Evolutionary conservation across 2,113 vertebrate genomes (phyloP).

Genomic region (Channa argus): DNA sequence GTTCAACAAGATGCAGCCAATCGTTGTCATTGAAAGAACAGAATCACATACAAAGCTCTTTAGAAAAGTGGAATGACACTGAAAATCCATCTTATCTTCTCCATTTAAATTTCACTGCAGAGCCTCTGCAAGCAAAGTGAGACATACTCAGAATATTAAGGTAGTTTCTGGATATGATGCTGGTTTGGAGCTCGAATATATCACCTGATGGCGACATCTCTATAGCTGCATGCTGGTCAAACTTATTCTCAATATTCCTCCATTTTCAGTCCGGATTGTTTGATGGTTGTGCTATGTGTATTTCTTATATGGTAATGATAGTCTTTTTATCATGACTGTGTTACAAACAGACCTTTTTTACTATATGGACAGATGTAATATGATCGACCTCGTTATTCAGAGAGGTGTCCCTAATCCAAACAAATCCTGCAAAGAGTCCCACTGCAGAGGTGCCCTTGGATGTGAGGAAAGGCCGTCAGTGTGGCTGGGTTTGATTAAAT

Average conservation of each 20-base stretch:
- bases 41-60: conserved; percentile 67
- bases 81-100: conserved; percentile 73
- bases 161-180: conserved; percentile 54
- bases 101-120: conserved; percentile 76
- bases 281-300: conserved; percentile 9
- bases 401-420: conserved; percentile 49
- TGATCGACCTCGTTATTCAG: conserved; percentile 52
- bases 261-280: conserved; percentile 50
- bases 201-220: conserved; percentile 56
- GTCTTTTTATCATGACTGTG: conserved; percentile 17
- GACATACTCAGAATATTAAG: conserved; percentile 72
- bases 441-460: conserved; percentile 64
- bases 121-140: conserved; percentile 49
- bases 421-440: conserved; percentile 36
- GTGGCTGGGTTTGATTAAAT: conserved; percentile 57
- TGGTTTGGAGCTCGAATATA: conserved; percentile 44
- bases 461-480: conserved; percentile 31
- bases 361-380: conserved; percentile 12
- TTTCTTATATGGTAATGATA: conserved; percentile 41
- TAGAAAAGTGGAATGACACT: conserved; percentile 73
- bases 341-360: conserved; percentile 20
- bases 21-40: conserved; percentile 50
- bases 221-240: conserved; percentile 15
- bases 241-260: conserved; percentile 59
- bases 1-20: conserved; percentile 62